phyloP scores from a whole-genome alignment of 2,888 invertebrate genomes.

The Limnephilus rhombicus region DNA sequence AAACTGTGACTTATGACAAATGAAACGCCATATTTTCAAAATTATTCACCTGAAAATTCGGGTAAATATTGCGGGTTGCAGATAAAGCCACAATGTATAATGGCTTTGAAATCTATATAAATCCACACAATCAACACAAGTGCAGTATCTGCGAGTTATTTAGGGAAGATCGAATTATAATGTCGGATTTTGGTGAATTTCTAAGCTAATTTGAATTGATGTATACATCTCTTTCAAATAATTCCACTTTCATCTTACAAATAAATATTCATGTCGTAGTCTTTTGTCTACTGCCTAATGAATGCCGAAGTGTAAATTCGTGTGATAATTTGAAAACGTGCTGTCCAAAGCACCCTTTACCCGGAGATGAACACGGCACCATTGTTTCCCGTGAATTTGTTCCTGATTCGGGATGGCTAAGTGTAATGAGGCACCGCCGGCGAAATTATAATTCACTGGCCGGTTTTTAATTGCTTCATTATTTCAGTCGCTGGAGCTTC shows the following conservation, averaged over 20 bases:
- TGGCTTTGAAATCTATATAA: too few species aligned
- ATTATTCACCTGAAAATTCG: too few species aligned
- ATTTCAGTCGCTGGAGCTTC: slow-evolving; percentile 6
- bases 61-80: too few species aligned
- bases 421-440: slow-evolving; percentile 31
- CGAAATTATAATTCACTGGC: slow-evolving; percentile 28
- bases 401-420: slow-evolving; percentile 5
- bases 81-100: too few species aligned
- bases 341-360: not conserved
- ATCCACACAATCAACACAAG: too few species aligned
- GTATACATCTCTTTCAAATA: not conserved
- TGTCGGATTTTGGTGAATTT: not conserved
- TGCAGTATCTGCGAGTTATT: too few species aligned
- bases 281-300: not conserved
- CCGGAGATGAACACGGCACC: not conserved
- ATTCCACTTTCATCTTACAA: not conserved
- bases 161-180: not conserved
- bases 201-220: not conserved
- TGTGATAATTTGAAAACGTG: slow-evolving; percentile 1
- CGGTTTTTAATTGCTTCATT: slow-evolving; percentile 44
- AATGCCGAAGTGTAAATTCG: not conserved
- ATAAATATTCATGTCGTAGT: not conserved
- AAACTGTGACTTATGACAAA: too few species aligned
- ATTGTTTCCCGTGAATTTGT: slow-evolving; percentile 19
- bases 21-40: too few species aligned